Base-by-base conservation (phyloP, 2,888 invertebrate genomes). In the Tortrix viridana region DNA sequence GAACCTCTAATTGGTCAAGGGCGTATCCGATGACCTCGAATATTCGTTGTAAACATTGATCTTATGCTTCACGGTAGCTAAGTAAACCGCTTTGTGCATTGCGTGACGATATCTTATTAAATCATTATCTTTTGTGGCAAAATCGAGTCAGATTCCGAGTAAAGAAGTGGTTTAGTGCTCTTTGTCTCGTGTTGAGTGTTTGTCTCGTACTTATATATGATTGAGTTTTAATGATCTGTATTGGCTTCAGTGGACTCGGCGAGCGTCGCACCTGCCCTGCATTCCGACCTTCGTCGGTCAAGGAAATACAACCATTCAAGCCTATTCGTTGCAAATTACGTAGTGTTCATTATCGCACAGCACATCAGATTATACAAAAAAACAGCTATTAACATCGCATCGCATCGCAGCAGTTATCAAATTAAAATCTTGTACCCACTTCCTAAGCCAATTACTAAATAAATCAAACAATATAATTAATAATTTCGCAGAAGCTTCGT, bases 221-320 rank as follows among this genome's bases (percentile, higher is more conserved):
- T 75, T 75, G 71, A 73, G 69, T 72, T 79, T 79, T 74, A 77
- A 79, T 73, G 75, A 77, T 77, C 67, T 75, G 76, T 73, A 70
- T 72, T 73, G 71, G 74, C 74, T 79, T 75, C 73, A 74, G 69
- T 71, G 70, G 67, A 68, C 73, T 68, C 69, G 76, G 85, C 84
- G 86, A 86, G 86, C 84, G 86, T 83, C 79, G 77, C 74, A 77
- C 75, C 73, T 66, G 77, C 80, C 76, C 79, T 75, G 82, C 82
- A 82, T 83, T 81, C 79, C 79, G 86, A 89, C 88, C 88, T 90
- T 88, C 88, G 74, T 77, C 74, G 84, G 84, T 85, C 86, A 88
- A 87, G 89, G 89, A 88, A 89, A 86, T 86, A 86, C 84, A 86
- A 82, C 84, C 81, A 81, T 85, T 82, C 77, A 84, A 74, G 68